Percentiles rank a stretch among this genome's conserved stretches.
Conservation (phyloP, 2,113 vertebrate genomes). For the Takifugu flavidus region DNA sequence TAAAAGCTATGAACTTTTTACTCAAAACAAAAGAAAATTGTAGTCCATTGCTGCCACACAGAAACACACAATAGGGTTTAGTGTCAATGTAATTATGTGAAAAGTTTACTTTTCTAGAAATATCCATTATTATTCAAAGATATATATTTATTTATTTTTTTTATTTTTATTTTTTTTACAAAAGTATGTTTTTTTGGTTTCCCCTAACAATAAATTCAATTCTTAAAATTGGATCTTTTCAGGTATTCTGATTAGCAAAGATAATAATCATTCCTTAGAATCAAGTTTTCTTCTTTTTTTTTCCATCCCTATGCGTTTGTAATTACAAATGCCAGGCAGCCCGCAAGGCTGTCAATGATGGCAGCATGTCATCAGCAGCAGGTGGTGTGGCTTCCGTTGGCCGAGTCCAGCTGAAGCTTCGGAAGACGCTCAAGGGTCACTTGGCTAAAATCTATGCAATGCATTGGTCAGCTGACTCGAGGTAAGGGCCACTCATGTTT, state of each 20-base stretch:
- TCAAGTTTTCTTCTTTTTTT: background rate
- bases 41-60: no score
- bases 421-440: conserved; percentile 78
- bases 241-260: background rate
- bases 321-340: conserved; percentile 56
- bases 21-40: no score
- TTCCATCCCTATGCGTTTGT: background rate
- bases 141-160: no score
- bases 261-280: background rate
- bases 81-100: no score
- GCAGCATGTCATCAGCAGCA: conserved; percentile 54
- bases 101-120: no score
- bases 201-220: no score
- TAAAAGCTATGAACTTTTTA: no score
- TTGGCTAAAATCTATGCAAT: conserved; percentile 81
- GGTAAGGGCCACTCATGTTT: conserved; percentile 45
- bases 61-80: no score
- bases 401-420: conserved; percentile 75
- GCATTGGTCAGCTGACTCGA: conserved; percentile 78
- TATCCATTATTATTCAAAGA: no score
- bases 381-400: conserved; percentile 55
- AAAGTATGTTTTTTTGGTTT: no score
- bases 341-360: conserved; percentile 70
- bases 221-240: no score
- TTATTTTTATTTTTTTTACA: no score